A percentile compares a stretch with the other conserved stretches of the same genome.
Evolutionary conservation across 2,113 vertebrate genomes (phyloP).

Genomic region (Oenanthe oenanthe): DNA sequence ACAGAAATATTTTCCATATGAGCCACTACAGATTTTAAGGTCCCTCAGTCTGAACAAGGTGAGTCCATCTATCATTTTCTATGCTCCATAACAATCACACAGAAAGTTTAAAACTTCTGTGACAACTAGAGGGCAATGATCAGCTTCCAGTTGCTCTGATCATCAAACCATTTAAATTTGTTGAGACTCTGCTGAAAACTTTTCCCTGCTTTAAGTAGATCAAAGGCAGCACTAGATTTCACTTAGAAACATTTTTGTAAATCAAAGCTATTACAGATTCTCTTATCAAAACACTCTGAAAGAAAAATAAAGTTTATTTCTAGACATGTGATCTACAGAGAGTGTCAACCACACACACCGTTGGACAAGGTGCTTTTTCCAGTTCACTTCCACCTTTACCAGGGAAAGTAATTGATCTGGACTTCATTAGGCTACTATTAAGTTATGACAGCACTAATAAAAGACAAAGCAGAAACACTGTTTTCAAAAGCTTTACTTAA

Average conservation of each 20-base stretch:
- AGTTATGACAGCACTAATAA: slow-evolving; percentile 31
- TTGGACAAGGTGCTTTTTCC: neutral
- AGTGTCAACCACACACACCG: neutral
- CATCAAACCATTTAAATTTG: neutral
- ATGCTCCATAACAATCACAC: slow-evolving; percentile 27
- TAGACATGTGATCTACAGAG: neutral
- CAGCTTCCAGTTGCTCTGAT: slow-evolving; percentile 24
- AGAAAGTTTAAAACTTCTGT: slow-evolving; percentile 31
- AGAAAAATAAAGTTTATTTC: neutral
- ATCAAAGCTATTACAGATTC: neutral
- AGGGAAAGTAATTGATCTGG: slow-evolving; percentile 38
- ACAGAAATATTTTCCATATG: slow-evolving; percentile 79
- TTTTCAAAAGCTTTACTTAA: slow-evolving; percentile 7
- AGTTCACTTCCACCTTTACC: slow-evolving; percentile 10
- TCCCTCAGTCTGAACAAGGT: slow-evolving; percentile 40
- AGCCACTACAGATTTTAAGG: slow-evolving; percentile 55
- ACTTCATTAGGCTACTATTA: slow-evolving; percentile 30
- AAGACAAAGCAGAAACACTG: slow-evolving; percentile 13
- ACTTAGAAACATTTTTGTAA: neutral
- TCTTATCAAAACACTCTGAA: neutral
- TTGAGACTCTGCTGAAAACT: slow-evolving; percentile 2
- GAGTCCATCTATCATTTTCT: slow-evolving; percentile 47
- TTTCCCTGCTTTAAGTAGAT: neutral
- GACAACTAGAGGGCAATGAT: slow-evolving; percentile 67
- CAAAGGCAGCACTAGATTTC: neutral